phyloP scores from a whole-genome alignment of 2,113 vertebrate genomes.

The Rattus rattus region DNA sequence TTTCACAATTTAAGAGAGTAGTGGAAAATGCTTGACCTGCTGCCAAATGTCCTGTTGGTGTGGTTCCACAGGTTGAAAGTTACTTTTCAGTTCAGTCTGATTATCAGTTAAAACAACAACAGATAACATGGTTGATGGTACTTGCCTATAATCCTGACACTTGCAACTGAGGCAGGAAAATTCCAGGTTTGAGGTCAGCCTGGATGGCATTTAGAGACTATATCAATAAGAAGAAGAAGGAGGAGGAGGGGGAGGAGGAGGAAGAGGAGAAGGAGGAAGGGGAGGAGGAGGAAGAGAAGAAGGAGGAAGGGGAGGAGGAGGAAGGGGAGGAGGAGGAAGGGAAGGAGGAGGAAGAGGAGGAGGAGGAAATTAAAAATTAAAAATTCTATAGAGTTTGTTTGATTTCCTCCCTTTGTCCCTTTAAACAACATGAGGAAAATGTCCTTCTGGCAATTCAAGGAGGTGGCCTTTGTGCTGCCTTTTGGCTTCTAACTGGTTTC shows the following conservation, averaged over 20 bases:
- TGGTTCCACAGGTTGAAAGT: background rate
- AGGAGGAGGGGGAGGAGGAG: background rate
- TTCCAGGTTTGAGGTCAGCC: background rate
- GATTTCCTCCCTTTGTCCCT: background rate
- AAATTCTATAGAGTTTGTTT: background rate
- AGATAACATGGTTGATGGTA: background rate
- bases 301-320: too few species aligned
- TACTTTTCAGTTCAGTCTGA: background rate
- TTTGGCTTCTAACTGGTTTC: background rate
- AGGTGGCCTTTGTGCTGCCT: background rate
- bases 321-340: too few species aligned
- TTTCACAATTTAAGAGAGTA: conserved; percentile 30
- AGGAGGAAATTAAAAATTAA: too few species aligned
- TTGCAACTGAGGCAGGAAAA: background rate
- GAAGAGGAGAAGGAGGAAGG: too few species aligned
- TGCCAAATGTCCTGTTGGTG: background rate
- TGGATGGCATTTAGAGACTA: background rate
- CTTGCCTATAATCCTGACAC: background rate
- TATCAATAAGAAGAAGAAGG: background rate
- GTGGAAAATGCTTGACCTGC: background rate
- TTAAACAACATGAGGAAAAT: background rate
- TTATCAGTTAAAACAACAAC: background rate
- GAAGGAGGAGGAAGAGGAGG: too few species aligned
- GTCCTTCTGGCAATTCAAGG: background rate
- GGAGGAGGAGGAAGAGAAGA: too few species aligned